These are phyloP conservation scores for Odontamblyopus rebecca DNA, from an alignment of 2,797 vertebrate genomes.

Conservation along the genomic window DNA sequence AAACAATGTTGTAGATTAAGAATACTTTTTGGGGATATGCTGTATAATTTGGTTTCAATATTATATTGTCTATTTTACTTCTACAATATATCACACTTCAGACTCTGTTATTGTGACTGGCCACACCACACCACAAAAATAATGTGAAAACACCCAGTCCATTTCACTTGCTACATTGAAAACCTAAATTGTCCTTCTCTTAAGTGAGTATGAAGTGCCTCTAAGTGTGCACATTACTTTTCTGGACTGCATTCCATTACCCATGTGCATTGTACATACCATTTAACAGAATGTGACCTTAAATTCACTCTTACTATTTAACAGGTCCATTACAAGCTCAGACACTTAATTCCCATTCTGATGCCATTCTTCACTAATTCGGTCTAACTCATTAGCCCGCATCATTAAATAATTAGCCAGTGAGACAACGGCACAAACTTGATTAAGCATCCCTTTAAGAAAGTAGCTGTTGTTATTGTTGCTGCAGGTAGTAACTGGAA, in stretches of 20 bases:
- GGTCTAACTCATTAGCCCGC: slow-evolving; percentile 67
- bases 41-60: no score
- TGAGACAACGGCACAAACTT: slow-evolving; percentile 58
- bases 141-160: no score
- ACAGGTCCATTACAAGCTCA: slow-evolving; percentile 66
- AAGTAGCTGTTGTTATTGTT: slow-evolving; percentile 49
- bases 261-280: slow-evolving; percentile 1
- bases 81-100: no score
- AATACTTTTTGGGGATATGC: no score
- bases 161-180: not conserved
- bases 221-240: not conserved
- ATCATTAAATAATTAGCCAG: slow-evolving; percentile 72
- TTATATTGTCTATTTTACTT: no score
- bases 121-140: no score
- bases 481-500: slow-evolving; percentile 25
- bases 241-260: not conserved
- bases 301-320: slow-evolving; percentile 55
- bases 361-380: slow-evolving; percentile 72
- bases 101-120: no score
- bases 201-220: not conserved
- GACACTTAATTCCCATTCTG: slow-evolving; percentile 55
- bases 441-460: slow-evolving; percentile 61
- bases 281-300: slow-evolving; percentile 14
- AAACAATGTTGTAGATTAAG: no score
- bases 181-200: not conserved